Evolutionary conservation across 2,113 vertebrate species (phyloP).

Genomic region (Nymphicus hollandicus): DNA sequence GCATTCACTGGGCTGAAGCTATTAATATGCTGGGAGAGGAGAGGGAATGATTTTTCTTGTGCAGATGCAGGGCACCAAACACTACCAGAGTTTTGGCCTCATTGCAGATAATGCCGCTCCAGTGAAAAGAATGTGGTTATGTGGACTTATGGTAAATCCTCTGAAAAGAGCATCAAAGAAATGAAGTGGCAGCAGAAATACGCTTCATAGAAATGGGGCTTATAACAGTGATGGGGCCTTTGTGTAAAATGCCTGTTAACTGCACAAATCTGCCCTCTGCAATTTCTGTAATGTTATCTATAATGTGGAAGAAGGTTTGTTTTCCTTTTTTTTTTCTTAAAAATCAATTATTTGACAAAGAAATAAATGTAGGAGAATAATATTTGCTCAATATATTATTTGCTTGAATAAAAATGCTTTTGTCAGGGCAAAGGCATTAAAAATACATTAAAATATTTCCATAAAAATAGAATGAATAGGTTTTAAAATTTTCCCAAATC

Average conservation of each 20-base stretch:
- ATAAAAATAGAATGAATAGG: conserved; percentile 58
- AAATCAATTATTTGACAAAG: conserved; percentile 45
- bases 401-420: neutral
- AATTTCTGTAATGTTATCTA: neutral
- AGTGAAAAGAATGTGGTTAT: accelerated
- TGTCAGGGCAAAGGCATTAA: conserved; percentile 33
- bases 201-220: neutral
- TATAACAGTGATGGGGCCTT: neutral
- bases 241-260: neutral
- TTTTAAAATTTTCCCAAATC: conserved; percentile 43
- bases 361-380: conserved; percentile 45
- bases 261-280: neutral
- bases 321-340: neutral
- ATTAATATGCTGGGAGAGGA: accelerated
- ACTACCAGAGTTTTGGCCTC: neutral
- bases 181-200: neutral
- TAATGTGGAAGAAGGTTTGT: neutral
- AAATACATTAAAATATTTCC: conserved; percentile 65
- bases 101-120: neutral
- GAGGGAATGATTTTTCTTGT: neutral
- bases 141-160: neutral
- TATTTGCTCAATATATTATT: conserved; percentile 15
- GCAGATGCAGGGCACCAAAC: neutral
- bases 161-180: neutral
- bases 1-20: neutral